These are phyloP conservation scores for Drosophila teissieri DNA, from an alignment of 1,140 invertebrate species.

Conservation along the genomic window DNA sequence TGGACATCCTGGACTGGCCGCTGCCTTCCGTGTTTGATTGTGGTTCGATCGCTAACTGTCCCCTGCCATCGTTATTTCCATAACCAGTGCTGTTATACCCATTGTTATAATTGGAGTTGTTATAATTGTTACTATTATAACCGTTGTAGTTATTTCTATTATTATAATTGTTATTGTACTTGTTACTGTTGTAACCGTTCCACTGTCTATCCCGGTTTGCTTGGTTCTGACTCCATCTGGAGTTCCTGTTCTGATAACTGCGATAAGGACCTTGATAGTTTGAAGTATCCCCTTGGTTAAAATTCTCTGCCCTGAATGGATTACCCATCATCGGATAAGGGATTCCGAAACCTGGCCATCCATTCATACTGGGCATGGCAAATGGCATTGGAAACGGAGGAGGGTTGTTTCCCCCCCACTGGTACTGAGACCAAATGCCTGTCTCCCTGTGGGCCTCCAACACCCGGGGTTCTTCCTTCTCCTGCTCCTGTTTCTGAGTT, in stretches of 20 bases:
- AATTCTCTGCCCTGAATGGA: neutral
- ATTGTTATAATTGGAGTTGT: too few relatives aligned
- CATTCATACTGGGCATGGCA: conserved; percentile 1
- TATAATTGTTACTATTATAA: too few relatives aligned
- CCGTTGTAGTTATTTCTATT: neutral
- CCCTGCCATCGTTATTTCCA: too few relatives aligned
- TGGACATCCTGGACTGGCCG: too few relatives aligned
- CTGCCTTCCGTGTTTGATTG: too few relatives aligned
- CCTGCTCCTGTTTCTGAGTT: neutral
- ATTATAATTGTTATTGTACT: neutral
- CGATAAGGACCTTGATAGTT: neutral
- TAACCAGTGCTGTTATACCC: too few relatives aligned
- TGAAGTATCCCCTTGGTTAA: neutral
- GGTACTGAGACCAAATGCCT: neutral
- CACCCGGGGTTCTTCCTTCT: too few relatives aligned
- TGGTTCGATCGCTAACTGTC: too few relatives aligned
- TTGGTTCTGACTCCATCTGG: neutral
- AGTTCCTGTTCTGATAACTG: neutral
- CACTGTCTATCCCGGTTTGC: neutral
- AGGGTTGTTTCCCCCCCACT: neutral
- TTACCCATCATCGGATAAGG: conserved; percentile 6
- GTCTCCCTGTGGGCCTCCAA: neutral
- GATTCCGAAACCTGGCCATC: conserved; percentile 3
- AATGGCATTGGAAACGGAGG: conserved; percentile 1
- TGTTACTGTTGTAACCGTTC: neutral